phyloP scores from a whole-genome alignment of 37 sponge, comb jelly and placozoan genomes.

The Haliclona indistincta region DNA sequence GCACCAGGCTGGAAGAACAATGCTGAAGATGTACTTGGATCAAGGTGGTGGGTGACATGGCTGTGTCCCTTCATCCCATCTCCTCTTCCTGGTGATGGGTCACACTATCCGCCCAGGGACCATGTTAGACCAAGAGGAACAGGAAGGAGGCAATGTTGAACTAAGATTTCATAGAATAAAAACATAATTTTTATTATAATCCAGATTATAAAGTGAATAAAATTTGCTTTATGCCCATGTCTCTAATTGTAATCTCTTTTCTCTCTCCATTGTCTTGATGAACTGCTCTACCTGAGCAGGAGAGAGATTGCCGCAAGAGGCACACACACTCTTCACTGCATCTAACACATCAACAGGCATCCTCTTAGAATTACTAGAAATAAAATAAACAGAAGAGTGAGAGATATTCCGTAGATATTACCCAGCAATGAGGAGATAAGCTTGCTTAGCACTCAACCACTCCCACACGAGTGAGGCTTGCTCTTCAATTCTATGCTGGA shows the following conservation, averaged over 20 bases:
- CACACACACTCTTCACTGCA: constrained; percentile 52
- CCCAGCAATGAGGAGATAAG: constrained; percentile 91
- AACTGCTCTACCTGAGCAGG: constrained; percentile 47
- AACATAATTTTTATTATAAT: neutral
- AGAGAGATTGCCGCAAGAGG: constrained; percentile 33
- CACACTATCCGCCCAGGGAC: constrained; percentile 36
- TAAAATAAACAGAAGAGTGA: neutral
- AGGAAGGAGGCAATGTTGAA: neutral
- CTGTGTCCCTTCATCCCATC: constrained; percentile 77
- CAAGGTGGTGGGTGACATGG: constrained; percentile 72
- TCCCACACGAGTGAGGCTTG: constrained; percentile 71
- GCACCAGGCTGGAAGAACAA: constrained; percentile 25
- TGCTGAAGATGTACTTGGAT: constrained; percentile 51
- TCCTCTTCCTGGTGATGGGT: constrained; percentile 61
- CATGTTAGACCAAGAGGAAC: neutral
- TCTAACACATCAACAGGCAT: constrained; percentile 89
- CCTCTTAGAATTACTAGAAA: constrained; percentile 78
- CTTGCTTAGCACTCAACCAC: constrained; percentile 51
- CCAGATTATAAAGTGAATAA: neutral
- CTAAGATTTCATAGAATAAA: neutral
- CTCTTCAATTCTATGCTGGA: constrained; percentile 85
- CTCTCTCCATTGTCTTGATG: constrained; percentile 48
- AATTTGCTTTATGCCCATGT: constrained; percentile 76
- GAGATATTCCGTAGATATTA: neutral
- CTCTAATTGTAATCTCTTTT: constrained; percentile 80